Percentiles rank a stretch among this genome's conserved stretches.
phyloP scores from a whole-genome alignment of 2,888 invertebrate genomes.

The Onthophagus sagittarius region DNA sequence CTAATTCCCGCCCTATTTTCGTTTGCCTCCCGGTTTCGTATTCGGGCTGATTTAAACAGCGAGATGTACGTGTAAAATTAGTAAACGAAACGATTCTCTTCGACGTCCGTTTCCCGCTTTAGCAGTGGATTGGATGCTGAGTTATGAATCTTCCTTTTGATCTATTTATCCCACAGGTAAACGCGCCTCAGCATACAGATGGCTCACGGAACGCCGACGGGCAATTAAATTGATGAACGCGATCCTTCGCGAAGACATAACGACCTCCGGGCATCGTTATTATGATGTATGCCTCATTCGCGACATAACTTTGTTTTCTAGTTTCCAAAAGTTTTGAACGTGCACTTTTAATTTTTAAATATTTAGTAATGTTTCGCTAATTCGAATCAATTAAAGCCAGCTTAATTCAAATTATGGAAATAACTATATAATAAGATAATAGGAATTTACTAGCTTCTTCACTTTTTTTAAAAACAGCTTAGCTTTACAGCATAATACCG shows the following conservation, averaged over 20 bases:
- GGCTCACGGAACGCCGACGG: not conserved
- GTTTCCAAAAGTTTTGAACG: not conserved
- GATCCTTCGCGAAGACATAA: not conserved
- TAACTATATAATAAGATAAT: too few relatives aligned
- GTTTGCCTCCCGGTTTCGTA: not conserved
- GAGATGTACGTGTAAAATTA: not conserved
- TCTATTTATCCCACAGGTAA: not conserved
- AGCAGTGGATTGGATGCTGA: not conserved
- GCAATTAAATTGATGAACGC: not conserved
- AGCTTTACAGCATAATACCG: too few relatives aligned
- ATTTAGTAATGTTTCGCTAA: too few relatives aligned
- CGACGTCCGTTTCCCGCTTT: not conserved
- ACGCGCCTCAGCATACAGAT: not conserved
- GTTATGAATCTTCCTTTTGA: not conserved
- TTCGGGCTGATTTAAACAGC: not conserved
- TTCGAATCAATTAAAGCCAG: too few relatives aligned
- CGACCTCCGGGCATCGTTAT: not conserved
- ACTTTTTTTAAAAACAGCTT: too few relatives aligned
- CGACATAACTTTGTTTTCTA: not conserved
- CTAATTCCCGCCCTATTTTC: not conserved
- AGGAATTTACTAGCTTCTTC: too few relatives aligned
- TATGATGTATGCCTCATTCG: not conserved
- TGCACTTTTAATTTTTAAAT: not conserved
- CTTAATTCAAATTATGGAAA: too few relatives aligned
- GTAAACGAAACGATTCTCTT: not conserved